A percentile compares a stretch with the other conserved stretches of the same genome.
phyloP scores from a whole-genome alignment of 2,113 vertebrate species.

The Thamnophis sirtalis region DNA sequence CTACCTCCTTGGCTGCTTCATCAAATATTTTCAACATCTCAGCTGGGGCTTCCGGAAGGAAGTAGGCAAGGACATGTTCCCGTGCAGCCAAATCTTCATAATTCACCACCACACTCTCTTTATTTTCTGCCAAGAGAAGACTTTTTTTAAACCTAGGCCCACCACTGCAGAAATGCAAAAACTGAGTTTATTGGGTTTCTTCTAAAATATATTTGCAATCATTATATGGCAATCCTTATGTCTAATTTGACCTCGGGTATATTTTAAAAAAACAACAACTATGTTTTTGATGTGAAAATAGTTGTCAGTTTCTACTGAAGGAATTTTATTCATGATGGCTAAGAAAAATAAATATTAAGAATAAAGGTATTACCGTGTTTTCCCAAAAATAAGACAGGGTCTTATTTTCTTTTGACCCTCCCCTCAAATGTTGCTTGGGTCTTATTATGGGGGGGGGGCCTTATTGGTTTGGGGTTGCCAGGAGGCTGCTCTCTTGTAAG shows the following conservation, averaged over 20 bases:
- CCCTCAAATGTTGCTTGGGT: no score
- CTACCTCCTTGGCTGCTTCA: conserved; percentile 93
- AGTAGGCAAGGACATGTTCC: conserved; percentile 94
- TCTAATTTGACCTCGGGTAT: background rate
- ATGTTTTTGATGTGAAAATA: background rate
- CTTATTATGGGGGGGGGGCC: no score
- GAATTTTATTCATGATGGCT: background rate
- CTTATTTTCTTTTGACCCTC: no score
- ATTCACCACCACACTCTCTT: conserved; percentile 92
- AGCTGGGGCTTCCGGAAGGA: conserved; percentile 89
- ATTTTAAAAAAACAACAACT: background rate
- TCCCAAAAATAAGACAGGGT: no score
- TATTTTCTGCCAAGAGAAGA: conserved; percentile 78
- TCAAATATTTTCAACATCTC: conserved; percentile 98
- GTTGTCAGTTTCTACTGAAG: background rate
- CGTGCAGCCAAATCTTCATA: conserved; percentile 93
- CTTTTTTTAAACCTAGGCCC: background rate
- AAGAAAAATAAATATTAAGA: background rate
- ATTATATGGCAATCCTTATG: background rate
- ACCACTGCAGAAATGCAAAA: background rate
- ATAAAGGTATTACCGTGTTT: background rate
- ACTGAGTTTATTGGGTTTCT: background rate
- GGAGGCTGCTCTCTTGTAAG: no score
- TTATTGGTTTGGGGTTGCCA: no score
- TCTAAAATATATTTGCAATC: background rate